Evolutionary conservation across 2,888 invertebrate species (phyloP).

Genomic region (Stenolophus ochropezus): DNA sequence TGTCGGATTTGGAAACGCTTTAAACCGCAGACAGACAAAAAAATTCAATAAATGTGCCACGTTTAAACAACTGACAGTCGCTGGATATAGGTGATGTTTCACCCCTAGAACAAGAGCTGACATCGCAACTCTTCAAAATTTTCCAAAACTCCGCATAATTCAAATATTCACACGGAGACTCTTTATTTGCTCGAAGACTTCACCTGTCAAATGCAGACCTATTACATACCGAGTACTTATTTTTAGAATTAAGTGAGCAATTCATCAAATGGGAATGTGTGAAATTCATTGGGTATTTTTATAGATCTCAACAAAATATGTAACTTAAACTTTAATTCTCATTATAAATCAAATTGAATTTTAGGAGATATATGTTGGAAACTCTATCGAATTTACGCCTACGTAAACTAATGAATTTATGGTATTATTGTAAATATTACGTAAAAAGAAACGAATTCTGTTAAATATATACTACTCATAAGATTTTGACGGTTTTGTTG

Average conservation of each 20-base stretch:
- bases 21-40: slow-evolving; percentile 5
- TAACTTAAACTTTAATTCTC: no score
- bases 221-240: not conserved
- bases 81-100: not conserved
- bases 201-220: not conserved
- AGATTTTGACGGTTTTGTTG: no score
- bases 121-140: not conserved
- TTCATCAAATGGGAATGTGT: no score
- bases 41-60: slow-evolving; percentile 2
- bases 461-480: no score
- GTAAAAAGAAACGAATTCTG: no score
- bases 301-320: no score
- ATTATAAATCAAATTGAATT: no score
- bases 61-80: not conserved
- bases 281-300: no score
- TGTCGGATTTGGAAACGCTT: not conserved
- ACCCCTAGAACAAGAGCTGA: not conserved
- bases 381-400: no score
- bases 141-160: not conserved
- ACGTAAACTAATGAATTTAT: no score
- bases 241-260: not conserved
- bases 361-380: no score
- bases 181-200: not conserved
- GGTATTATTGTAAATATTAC: no score
- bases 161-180: not conserved